Conservation (phyloP, 2,888 invertebrate genomes). For the Tholera decimalis region DNA sequence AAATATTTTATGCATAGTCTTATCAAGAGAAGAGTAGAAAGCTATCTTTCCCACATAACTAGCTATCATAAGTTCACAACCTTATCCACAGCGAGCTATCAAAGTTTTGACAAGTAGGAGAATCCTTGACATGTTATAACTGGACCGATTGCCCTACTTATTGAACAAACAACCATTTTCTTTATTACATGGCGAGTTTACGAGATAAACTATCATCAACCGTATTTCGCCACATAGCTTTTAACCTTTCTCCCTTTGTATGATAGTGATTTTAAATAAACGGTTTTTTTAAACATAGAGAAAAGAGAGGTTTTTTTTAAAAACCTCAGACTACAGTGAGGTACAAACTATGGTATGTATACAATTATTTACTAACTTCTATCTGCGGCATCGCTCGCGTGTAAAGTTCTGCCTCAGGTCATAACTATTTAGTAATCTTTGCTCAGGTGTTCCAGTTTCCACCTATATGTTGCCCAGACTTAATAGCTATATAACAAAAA, state of each 20-base stretch:
- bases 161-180: conserved; percentile 23
- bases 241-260: neutral
- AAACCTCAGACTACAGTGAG: no score
- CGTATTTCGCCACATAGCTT: neutral
- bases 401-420: no score
- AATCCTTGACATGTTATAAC: conserved; percentile 26
- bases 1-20: no score
- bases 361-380: no score
- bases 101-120: conserved; percentile 32
- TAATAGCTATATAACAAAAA: no score
- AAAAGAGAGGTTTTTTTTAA: no score
- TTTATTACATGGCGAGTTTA: conserved; percentile 11
- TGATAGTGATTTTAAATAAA: neutral
- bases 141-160: conserved; percentile 33
- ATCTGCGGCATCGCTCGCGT: no score
- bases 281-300: no score
- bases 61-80: neutral
- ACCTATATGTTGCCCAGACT: no score
- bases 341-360: no score
- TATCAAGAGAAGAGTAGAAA: neutral
- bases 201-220: neutral
- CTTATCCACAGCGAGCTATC: neutral
- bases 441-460: no score
- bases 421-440: no score
- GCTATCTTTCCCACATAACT: neutral